Base-by-base conservation (phyloP, 2,797 vertebrate species). In the Salmo trutta region DNA sequence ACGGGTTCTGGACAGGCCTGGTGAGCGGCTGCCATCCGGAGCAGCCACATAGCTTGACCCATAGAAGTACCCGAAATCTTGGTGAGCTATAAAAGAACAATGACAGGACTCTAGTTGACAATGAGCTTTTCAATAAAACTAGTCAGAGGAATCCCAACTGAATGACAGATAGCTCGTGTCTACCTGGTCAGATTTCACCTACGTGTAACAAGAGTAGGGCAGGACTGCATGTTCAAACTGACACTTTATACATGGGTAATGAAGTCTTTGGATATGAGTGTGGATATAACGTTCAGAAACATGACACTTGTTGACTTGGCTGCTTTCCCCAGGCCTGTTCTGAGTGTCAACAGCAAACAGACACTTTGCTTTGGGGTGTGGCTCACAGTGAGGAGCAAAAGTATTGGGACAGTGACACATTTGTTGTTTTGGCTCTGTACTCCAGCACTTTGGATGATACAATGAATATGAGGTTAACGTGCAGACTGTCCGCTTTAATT, bases 11-110 rank as follows among this genome's bases (percentile, higher is more conserved):
- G 97, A 97, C 47, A 99, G 94, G 0, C 97, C 97, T 0, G 97
- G 97, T 1, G 95, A 95, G 76, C 98, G 94, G 81, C 96, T 98
- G 77, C 98, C 95, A 0, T 99, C 96, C 0, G 98, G 96, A 0
- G 95, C 96, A 2, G 98, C 95, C 47, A 97, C 94, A 0, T 99
- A 99, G 88, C 98, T 99, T 0, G 98, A 99, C 74, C 98, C 98
- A n/a, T 99, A 99, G 84, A 99, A 99, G 85, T 97, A 90, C 53
- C 98, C 98, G 0, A 99, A 93, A 78, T 99, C 95, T 14, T 90
- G 92, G 82, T 98, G 98, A 27, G 98, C 98, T 99, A 86, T 2
- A 84, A 54, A 54, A 4, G 59, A 51, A 21, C 3, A 12, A 62
- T 73, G 19, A 1, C 41, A 47, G 41, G 3, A 47, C 10, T 41